A percentile compares a stretch with the other conserved stretches of the same genome.
phyloP scores from a whole-genome alignment of 2,113 vertebrate species.

The Rhodinocichla rosea region DNA sequence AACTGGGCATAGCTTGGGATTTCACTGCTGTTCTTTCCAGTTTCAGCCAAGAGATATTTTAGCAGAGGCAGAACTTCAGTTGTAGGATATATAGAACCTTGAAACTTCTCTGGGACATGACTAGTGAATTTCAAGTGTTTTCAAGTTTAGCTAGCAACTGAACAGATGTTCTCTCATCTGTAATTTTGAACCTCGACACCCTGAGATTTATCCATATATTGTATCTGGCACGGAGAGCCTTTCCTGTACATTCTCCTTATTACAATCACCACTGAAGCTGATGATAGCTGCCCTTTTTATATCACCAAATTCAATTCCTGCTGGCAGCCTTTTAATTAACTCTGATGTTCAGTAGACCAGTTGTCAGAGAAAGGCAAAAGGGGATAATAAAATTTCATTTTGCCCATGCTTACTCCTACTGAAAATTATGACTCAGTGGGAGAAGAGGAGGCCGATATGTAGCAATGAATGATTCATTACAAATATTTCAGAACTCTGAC shows the following conservation, averaged over 20 bases:
- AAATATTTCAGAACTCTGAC: constrained; percentile 22
- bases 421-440: constrained; percentile 41
- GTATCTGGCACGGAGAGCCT: background rate
- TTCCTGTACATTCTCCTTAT: background rate
- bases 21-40: background rate
- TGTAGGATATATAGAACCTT: background rate
- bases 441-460: constrained; percentile 4
- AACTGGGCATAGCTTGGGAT: background rate
- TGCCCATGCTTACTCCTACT: constrained; percentile 27
- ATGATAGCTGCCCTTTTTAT: background rate
- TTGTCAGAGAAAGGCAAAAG: background rate
- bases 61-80: background rate
- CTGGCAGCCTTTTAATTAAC: constrained; percentile 10
- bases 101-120: background rate
- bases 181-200: background rate
- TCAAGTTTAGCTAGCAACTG: background rate
- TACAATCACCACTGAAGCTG: background rate
- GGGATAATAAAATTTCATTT: background rate
- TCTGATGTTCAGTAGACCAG: background rate
- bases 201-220: background rate
- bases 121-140: background rate
- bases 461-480: constrained; percentile 46
- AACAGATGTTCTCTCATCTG: background rate
- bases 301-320: background rate
- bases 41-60: background rate